phyloP scores from a whole-genome alignment of 2,888 invertebrate species.

The Tiliacea citrago region DNA sequence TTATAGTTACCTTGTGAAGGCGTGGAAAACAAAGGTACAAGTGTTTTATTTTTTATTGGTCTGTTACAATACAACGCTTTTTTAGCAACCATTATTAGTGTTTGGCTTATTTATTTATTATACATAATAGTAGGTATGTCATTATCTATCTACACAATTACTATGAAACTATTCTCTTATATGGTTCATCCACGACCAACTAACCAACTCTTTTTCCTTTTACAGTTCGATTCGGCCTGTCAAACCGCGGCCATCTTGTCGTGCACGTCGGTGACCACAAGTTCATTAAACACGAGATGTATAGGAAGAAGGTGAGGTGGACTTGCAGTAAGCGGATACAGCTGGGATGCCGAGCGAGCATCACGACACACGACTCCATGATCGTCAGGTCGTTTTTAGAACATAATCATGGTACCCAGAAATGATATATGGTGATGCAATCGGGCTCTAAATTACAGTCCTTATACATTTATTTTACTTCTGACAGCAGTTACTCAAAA shows the following conservation, averaged over 20 bases:
- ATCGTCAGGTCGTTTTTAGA: slow-evolving; percentile 80
- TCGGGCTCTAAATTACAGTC: not conserved
- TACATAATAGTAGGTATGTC: not conserved
- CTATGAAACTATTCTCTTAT: not conserved
- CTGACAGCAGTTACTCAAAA: not conserved
- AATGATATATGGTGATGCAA: slow-evolving; percentile 26
- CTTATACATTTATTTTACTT: not conserved
- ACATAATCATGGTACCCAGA: slow-evolving; percentile 77
- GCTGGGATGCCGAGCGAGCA: slow-evolving; percentile 81
- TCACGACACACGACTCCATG: slow-evolving; percentile 77
- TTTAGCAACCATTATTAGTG: not conserved
- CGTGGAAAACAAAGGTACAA: not conserved
- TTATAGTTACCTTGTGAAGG: slow-evolving; percentile 2
- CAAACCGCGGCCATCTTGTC: slow-evolving; percentile 82
- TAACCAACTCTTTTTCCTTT: slow-evolving; percentile 25
- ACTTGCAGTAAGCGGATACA: slow-evolving; percentile 83
- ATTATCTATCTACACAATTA: not conserved
- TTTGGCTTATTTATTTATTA: not conserved
- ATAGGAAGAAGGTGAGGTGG: slow-evolving; percentile 85
- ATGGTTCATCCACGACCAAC: not conserved
- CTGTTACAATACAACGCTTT: not conserved
- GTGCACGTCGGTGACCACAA: slow-evolving; percentile 81
- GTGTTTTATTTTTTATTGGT: slow-evolving; percentile 7
- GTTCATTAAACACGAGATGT: slow-evolving; percentile 86
- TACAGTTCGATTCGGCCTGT: slow-evolving; percentile 84